Base-by-base conservation (phyloP, 2,888 invertebrate genomes). In the Drosophila dives region DNA sequence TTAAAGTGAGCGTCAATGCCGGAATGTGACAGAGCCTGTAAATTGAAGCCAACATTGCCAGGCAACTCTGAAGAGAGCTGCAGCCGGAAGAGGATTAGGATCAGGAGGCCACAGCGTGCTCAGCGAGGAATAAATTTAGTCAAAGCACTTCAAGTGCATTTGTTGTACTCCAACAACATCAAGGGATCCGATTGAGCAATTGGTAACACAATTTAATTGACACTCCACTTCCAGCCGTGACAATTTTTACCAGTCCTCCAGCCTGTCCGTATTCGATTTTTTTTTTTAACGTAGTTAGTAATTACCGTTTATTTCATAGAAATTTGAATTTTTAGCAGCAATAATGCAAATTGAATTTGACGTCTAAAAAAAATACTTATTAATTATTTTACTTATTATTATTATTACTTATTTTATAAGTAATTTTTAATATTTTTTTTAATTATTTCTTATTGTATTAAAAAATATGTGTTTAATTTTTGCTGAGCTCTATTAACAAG, bases 21-120 rank as follows among this genome's bases (percentile, higher is more conserved):
- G 50, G 50, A 67, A 67, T 67, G 36, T 56, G 51, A 45, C 68
- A 67, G 23, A 33, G 51, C 67, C 58, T 56, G 67, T 58, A 53
- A 32, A 42, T 34, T 20, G 54, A 38, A 55, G 33, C 33, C 42
- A 54, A 54, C 51, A 34, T 59, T 59, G 53, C 17, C 12, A 42
- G 29, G 29, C n/a, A 56, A 42, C 32, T 20, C 45, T 32, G 26
- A 36, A 29, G 10, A 12, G 26, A 56, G 26, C 56, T 40, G 23
- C 23, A 23, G 23, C 23, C 15, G 23, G 17, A 17, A 26, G n/a
- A 17, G 20, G 20, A 20, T 23, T 23, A 20, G 15, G 17, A 26
- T 26, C 12, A 29, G 38, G 8, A 26, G 7, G 26, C 36, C 26
- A 17, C 20, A 42, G 8, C 15, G 45, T 56, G 56, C 32, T 56